Evolutionary conservation across 2,113 vertebrate genomes (phyloP).

Genomic region (Platichthys stellatus): DNA sequence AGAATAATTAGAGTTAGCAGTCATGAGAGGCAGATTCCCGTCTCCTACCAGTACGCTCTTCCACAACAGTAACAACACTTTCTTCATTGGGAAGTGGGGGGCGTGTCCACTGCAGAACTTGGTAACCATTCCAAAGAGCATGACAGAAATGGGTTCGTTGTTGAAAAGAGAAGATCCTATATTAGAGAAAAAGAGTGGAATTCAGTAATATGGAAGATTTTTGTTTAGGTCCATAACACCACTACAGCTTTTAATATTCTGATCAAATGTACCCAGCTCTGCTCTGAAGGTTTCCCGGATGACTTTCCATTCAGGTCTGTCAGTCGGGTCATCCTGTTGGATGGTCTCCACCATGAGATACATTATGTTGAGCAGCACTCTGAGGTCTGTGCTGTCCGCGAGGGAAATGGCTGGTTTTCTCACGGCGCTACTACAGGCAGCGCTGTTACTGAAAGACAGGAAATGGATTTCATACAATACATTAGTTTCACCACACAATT

Average conservation of each 20-base stretch:
- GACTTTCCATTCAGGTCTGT: slow-evolving; percentile 90
- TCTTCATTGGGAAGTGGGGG: slow-evolving; percentile 98
- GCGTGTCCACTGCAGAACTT: slow-evolving; percentile 98
- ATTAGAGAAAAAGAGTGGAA: slow-evolving; percentile 3
- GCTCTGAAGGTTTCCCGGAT: slow-evolving; percentile 92
- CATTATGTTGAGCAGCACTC: slow-evolving; percentile 98
- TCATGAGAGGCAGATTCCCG: neutral
- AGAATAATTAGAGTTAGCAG: too few species aligned
- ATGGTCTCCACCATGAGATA: slow-evolving; percentile 96
- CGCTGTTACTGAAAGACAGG: slow-evolving; percentile 88
- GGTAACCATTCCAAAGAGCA: slow-evolving; percentile 97
- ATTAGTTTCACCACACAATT: neutral
- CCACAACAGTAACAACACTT: slow-evolving; percentile 93
- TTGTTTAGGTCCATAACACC: neutral
- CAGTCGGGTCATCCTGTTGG: slow-evolving; percentile 90
- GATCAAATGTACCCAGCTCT: slow-evolving; percentile 87
- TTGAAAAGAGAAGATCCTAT: slow-evolving; percentile 92
- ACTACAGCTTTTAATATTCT: neutral
- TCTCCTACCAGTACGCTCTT: slow-evolving; percentile 93
- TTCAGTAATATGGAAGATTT: neutral
- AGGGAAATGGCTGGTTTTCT: slow-evolving; percentile 98
- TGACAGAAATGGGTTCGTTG: slow-evolving; percentile 95
- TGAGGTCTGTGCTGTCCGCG: slow-evolving; percentile 96
- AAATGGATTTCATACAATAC: neutral
- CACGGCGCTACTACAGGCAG: slow-evolving; percentile 95